A percentile compares a stretch with the other conserved stretches of the same genome.
phyloP scores from a whole-genome alignment of 2,113 vertebrate species.

The Antigone vipio region DNA sequence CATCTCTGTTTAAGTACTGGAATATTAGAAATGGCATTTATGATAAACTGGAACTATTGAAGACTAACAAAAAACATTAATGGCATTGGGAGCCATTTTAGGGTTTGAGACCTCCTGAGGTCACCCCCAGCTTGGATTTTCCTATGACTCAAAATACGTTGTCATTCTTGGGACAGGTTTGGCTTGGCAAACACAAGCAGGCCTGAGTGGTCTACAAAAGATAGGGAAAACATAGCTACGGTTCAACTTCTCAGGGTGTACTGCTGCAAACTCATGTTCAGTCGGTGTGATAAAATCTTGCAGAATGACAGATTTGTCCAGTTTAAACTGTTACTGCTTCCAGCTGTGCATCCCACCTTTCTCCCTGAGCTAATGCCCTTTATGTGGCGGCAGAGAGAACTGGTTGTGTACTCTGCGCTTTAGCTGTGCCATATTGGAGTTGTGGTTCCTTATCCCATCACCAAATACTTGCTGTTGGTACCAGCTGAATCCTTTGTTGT shows the following conservation, averaged over 20 bases:
- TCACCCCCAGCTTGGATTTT: background rate
- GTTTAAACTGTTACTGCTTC: background rate
- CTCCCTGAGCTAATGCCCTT: background rate
- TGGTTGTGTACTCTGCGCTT: rapidly evolving
- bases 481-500: background rate
- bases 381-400: background rate
- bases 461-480: background rate
- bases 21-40: background rate
- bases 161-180: background rate
- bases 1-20: background rate
- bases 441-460: background rate
- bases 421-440: background rate
- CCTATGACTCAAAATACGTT: background rate
- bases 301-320: background rate
- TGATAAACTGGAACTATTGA: background rate
- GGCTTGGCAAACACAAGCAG: background rate
- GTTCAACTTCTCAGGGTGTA: background rate
- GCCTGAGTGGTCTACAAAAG: background rate
- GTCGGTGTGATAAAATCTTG: background rate
- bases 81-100: background rate
- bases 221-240: background rate
- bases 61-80: background rate
- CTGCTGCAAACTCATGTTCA: background rate
- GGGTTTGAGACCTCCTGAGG: background rate
- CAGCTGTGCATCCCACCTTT: background rate